A percentile compares a stretch with the other conserved stretches of the same genome.
These are phyloP conservation scores for Peromyscus leucopus DNA, from an alignment of 2,113 vertebrate genomes.

Conservation along the genomic window DNA sequence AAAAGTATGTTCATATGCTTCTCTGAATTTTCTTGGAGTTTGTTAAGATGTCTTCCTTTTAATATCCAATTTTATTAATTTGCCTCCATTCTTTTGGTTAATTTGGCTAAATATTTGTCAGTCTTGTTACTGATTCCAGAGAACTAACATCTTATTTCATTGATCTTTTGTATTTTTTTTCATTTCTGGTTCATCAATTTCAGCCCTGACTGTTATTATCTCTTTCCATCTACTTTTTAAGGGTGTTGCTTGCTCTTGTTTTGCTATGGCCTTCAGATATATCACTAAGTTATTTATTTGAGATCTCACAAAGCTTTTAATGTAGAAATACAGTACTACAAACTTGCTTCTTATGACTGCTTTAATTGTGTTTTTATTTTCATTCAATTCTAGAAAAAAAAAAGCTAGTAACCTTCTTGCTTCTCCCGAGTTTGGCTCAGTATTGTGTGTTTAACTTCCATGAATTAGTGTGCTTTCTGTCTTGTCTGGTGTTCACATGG, in stretches of 20 bases:
- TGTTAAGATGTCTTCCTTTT: background rate
- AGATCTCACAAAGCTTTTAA: background rate
- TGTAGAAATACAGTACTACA: background rate
- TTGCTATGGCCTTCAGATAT: background rate
- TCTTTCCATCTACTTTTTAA: background rate
- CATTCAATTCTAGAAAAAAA: background rate
- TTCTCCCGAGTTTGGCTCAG: background rate
- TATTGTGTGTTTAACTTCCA: background rate
- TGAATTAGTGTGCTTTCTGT: background rate
- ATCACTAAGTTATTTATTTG: background rate
- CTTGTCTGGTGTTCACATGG: background rate
- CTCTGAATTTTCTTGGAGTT: background rate
- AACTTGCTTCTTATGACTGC: background rate
- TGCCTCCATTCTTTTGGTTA: background rate
- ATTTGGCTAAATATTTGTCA: background rate
- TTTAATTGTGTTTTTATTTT: background rate
- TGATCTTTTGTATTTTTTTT: background rate
- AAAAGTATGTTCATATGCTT: background rate
- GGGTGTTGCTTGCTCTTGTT: background rate
- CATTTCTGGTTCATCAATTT: background rate
- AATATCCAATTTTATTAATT: background rate
- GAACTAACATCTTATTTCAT: background rate
- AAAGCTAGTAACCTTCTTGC: background rate
- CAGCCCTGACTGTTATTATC: background rate
- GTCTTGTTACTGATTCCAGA: background rate